A percentile compares a stretch with the other conserved stretches of the same genome.
Conservation (phyloP, 2,888 invertebrate genomes). For the Apodemia mormo region DNA sequence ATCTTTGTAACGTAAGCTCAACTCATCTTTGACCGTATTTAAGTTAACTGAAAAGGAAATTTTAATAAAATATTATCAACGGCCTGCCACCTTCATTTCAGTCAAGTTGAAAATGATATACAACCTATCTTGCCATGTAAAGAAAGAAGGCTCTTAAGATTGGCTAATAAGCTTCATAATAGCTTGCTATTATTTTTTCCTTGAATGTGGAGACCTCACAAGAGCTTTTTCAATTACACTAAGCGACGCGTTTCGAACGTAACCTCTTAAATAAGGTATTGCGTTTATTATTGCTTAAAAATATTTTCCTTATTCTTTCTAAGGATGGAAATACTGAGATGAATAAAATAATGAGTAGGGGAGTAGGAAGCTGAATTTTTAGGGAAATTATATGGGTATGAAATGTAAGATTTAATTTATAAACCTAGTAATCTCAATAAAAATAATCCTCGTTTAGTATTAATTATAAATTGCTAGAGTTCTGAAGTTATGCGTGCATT, state of each 20-base stretch:
- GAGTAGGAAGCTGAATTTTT: too few species aligned
- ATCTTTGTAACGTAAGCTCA: not conserved
- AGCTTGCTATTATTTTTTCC: not conserved
- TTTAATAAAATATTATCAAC: slow-evolving; percentile 6
- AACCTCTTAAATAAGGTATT: slow-evolving; percentile 14
- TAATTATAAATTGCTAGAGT: too few species aligned
- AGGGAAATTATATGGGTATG: too few species aligned
- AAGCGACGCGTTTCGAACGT: slow-evolving; percentile 12
- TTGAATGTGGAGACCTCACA: slow-evolving; percentile 10
- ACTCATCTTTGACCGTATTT: not conserved
- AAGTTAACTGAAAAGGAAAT: not conserved
- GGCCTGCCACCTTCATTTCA: slow-evolving; percentile 10
- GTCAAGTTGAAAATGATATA: not conserved
- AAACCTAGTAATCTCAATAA: too few species aligned
- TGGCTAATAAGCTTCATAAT: not conserved
- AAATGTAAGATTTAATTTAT: too few species aligned
- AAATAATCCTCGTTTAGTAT: too few species aligned
- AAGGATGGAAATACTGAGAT: too few species aligned
- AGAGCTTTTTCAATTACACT: slow-evolving; percentile 17
- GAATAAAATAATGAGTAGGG: too few species aligned
- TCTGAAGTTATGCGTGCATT: too few species aligned
- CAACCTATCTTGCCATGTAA: not conserved
- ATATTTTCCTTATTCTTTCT: not conserved
- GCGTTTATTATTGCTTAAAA: slow-evolving; percentile 14
- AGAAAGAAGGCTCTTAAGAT: not conserved